Evolutionary conservation across 2,797 vertebrate genomes (phyloP).

Genomic region (Smutsia temminckii): DNA sequence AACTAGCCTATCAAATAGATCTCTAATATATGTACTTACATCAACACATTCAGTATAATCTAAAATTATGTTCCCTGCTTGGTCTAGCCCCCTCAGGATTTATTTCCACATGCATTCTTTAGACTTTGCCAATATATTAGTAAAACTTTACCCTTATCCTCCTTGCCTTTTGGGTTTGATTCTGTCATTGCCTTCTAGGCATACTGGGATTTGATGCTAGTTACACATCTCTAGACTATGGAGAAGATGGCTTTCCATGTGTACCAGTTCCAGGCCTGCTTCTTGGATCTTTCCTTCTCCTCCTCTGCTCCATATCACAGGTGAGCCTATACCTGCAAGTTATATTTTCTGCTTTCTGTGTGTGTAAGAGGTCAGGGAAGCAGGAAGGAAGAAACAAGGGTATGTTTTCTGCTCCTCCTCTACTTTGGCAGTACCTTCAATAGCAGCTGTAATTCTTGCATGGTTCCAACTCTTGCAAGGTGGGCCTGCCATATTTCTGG

Average conservation of each 20-base stretch:
- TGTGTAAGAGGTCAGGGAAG: neutral
- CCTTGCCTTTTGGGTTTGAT: neutral
- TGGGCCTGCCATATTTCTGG: neutral
- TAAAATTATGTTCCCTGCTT: neutral
- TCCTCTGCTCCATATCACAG: neutral
- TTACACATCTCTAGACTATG: neutral
- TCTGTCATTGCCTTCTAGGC: neutral
- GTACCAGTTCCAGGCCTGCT: neutral
- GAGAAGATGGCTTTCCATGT: neutral
- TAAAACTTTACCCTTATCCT: neutral
- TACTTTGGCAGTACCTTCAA: neutral
- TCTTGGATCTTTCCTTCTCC: neutral
- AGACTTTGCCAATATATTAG: neutral
- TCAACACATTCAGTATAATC: neutral
- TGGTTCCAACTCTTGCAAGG: neutral
- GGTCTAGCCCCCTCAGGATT: neutral
- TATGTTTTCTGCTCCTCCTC: neutral
- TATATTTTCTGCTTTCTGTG: neutral
- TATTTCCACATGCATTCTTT: neutral
- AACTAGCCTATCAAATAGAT: neutral
- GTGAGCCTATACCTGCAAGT: neutral
- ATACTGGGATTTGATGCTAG: neutral
- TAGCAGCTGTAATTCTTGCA: fast-evolving
- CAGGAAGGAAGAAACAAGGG: neutral
- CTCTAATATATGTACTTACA: neutral